Percentiles rank a stretch among this genome's conserved stretches.
phyloP scores from a whole-genome alignment of 1,140 invertebrate genomes.

The Trichomalopsis sarcophagae region DNA sequence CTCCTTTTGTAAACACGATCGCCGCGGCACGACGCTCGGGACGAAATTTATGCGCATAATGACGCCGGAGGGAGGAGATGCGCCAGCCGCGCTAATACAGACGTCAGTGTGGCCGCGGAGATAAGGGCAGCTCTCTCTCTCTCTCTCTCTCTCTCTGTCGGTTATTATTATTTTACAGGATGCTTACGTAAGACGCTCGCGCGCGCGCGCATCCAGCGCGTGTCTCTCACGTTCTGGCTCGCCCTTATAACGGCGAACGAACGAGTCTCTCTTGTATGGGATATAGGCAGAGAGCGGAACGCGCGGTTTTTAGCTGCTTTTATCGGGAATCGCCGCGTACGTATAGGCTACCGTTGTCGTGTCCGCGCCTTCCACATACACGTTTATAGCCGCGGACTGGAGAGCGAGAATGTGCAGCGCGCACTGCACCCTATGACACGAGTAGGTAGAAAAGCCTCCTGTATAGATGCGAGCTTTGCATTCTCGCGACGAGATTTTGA shows the following conservation, averaged over 20 bases:
- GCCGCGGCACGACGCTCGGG: constrained; percentile 30
- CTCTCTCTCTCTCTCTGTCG: neutral
- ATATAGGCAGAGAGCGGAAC: too few species aligned
- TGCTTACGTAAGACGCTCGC: neutral
- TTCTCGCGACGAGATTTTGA: neutral
- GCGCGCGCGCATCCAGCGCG: neutral
- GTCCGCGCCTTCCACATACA: neutral
- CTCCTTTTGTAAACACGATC: constrained; percentile 41
- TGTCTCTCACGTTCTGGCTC: constrained; percentile 35
- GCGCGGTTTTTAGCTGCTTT: constrained; percentile 21
- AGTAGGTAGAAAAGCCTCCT: neutral
- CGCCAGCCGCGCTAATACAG: neutral
- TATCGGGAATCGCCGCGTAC: constrained; percentile 34
- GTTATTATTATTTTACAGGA: too few species aligned
- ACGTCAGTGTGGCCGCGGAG: constrained; percentile 9
- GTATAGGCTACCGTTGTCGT: constrained; percentile 32
- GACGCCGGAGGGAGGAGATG: neutral
- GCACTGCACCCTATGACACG: neutral
- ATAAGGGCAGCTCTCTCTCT: neutral
- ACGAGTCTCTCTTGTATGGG: neutral
- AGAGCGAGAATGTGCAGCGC: neutral
- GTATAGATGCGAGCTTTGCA: neutral
- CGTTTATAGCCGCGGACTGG: neutral
- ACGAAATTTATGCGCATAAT: constrained; percentile 50
- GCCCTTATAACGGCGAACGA: constrained; percentile 43